Evolutionary conservation across 2,797 vertebrate species (phyloP).

Genomic region (Typhlichthys eigenmanni): DNA sequence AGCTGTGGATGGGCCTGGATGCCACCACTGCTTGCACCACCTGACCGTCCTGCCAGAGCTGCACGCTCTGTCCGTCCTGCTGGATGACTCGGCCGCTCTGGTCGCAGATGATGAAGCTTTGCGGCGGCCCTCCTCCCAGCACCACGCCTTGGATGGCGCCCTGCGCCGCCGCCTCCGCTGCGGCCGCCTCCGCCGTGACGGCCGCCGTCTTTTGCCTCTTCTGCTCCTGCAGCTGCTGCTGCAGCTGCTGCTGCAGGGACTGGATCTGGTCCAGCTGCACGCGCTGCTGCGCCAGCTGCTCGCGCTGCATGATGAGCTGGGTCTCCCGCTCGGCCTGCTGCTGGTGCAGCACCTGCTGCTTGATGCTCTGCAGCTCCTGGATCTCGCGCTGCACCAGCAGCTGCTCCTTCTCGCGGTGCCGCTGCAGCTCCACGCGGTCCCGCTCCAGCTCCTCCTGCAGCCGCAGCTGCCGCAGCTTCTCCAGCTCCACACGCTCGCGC

Average conservation of each 20-base stretch:
- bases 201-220: conserved; percentile 91
- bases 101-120: conserved; percentile 83
- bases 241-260: conserved; percentile 96
- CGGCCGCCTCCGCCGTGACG: conserved; percentile 83
- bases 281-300: conserved; percentile 96
- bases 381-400: conserved; percentile 95
- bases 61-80: conserved; percentile 89
- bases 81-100: conserved; percentile 84
- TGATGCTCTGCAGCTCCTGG: conserved; percentile 96
- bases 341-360: conserved; percentile 98
- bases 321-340: conserved; percentile 96
- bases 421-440: conserved; percentile 92
- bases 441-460: conserved; percentile 96
- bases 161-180: conserved; percentile 87
- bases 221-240: conserved; percentile 96
- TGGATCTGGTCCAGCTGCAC: conserved; percentile 98
- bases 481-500: conserved; percentile 92
- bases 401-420: conserved; percentile 96
- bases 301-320: conserved; percentile 93
- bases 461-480: conserved; percentile 92
- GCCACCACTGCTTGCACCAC: conserved; percentile 81
- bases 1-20: conserved; percentile 89
- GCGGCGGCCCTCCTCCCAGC: conserved; percentile 75
- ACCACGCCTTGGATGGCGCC: conserved; percentile 86
- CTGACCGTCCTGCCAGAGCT: conserved; percentile 88